These are phyloP conservation scores for Rachycentron canadum DNA, from an alignment of 2,797 vertebrate genomes.

Conservation along the genomic window DNA sequence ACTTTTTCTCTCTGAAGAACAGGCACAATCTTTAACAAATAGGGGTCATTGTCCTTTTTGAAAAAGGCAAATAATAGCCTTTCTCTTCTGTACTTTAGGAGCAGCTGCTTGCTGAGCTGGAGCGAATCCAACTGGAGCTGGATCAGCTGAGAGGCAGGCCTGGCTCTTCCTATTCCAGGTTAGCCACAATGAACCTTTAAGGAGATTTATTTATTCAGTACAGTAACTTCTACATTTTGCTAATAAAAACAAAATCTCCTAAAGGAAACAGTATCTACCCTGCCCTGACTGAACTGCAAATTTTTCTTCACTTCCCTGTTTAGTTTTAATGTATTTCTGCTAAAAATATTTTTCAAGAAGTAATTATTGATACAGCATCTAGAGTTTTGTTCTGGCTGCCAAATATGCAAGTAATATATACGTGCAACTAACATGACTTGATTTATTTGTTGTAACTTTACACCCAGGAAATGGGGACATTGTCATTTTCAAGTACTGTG, in stretches of 20 bases:
- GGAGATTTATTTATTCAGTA: conserved; percentile 28
- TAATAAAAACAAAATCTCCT: conserved; percentile 38
- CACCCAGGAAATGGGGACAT: conserved; percentile 9
- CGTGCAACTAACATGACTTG: conserved; percentile 12
- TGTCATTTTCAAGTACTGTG: conserved; percentile 28
- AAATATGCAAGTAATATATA: conserved; percentile 29
- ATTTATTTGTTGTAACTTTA: conserved; percentile 13
- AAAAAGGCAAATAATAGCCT: conserved; percentile 1
- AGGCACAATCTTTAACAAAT: neutral
- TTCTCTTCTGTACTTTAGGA: conserved; percentile 81
- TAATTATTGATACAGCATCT: conserved; percentile 31
- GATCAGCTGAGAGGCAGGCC: conserved; percentile 92
- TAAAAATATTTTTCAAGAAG: conserved; percentile 14
- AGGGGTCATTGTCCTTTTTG: neutral
- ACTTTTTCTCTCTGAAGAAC: neutral
- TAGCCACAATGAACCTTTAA: conserved; percentile 54
- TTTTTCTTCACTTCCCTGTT: conserved; percentile 35
- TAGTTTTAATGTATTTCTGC: neutral
- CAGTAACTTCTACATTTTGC: conserved; percentile 21
- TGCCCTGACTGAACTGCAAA: neutral
- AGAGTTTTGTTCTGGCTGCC: conserved; percentile 28
- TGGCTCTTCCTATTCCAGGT: conserved; percentile 94
- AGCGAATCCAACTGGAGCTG: conserved; percentile 93
- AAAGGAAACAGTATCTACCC: conserved; percentile 22
- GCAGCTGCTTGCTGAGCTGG: conserved; percentile 93